Conservation (phyloP, 2,113 vertebrate genomes). For the Sclerurus mexicanus region DNA sequence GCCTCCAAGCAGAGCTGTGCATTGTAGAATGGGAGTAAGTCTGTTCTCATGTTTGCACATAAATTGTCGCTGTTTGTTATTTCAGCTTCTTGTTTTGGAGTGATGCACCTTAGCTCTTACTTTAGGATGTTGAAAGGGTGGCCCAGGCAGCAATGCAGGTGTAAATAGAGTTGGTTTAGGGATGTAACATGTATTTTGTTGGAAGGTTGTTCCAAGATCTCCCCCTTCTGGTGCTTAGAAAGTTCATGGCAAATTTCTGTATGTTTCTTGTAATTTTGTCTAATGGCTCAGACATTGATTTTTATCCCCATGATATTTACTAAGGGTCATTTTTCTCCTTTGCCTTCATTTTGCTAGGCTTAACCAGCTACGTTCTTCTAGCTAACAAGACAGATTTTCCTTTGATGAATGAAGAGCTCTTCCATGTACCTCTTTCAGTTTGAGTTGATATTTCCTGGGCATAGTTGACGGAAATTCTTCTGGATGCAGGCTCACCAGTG, state of each 20-base stretch:
- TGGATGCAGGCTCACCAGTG: not conserved
- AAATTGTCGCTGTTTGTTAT: not conserved
- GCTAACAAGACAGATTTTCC: not conserved
- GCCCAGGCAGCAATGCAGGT: not conserved
- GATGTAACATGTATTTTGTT: not conserved
- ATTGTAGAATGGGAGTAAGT: not conserved
- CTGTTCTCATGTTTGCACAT: not conserved
- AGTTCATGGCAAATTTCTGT: not conserved
- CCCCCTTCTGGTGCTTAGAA: slow-evolving; percentile 54
- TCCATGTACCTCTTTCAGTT: not conserved
- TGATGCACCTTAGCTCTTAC: not conserved
- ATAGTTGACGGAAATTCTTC: not conserved
- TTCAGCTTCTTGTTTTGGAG: not conserved
- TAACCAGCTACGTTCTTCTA: not conserved
- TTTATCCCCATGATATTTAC: not conserved
- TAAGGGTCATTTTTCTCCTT: not conserved
- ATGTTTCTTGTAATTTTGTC: not conserved
- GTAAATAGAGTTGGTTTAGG: not conserved
- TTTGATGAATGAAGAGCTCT: not conserved
- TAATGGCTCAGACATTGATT: not conserved
- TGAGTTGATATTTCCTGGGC: not conserved
- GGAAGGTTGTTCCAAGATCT: slow-evolving; percentile 45
- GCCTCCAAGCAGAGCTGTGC: not conserved
- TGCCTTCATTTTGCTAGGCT: not conserved
- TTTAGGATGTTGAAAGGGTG: not conserved